phyloP scores from a whole-genome alignment of 2,113 vertebrate genomes.

The Lynx canadensis region DNA sequence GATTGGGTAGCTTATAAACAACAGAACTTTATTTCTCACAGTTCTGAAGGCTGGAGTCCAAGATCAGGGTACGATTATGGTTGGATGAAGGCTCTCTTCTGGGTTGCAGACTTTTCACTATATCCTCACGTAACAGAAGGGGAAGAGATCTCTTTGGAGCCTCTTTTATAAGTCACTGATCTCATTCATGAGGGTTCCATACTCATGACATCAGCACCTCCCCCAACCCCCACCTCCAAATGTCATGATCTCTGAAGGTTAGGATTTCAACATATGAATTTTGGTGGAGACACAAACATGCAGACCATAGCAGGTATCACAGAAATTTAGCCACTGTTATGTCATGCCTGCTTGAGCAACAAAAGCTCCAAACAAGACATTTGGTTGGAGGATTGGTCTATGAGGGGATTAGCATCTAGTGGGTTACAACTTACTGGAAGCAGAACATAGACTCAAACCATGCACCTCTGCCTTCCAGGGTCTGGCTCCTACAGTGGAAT shows the following conservation, averaged over 20 bases:
- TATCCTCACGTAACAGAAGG: background rate
- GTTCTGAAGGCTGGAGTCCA: background rate
- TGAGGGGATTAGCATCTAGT: background rate
- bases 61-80: background rate
- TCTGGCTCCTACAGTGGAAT: background rate
- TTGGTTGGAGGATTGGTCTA: background rate
- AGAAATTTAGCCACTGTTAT: background rate
- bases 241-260: background rate
- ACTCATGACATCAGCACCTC: background rate
- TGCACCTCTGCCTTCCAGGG: background rate
- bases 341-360: background rate
- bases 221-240: background rate
- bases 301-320: background rate
- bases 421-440: background rate
- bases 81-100: background rate
- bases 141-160: background rate
- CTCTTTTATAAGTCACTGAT: background rate
- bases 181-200: background rate
- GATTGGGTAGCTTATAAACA: background rate
- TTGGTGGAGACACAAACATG: background rate
- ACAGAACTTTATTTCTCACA: background rate
- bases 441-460: background rate
- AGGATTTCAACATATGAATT: background rate
- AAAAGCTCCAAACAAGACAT: background rate
- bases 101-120: background rate